Evolutionary conservation across 2,888 invertebrate species (phyloP), one percentile per base, ranked within the genome.

Genomic region (Eupithecia pulchellata): DNA sequence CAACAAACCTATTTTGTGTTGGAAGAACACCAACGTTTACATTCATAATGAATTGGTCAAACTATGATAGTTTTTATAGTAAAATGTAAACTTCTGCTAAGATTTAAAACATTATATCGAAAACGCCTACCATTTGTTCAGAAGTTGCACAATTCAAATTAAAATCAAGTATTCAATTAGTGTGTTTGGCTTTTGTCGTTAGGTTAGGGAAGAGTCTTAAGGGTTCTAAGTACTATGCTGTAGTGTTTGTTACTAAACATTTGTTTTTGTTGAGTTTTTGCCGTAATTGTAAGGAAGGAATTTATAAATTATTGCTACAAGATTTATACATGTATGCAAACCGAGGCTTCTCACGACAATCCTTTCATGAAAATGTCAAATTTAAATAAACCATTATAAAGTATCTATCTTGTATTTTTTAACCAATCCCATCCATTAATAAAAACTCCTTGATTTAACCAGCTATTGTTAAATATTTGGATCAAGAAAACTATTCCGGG

Each of bases 211-310:
- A 80, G 84, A 87, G 86, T 89, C 87, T 86, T 90, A 84, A 85
- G 83, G 83, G 87, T 84, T 87, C 81, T 83, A 86, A 86, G 84
- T 90, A 88, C 83, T 86, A 82, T 77, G 84, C 89, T 82, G 85
- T 89, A 90, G 89, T 87, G 88, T 89, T 89, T 90, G 89, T 91
- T 91, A 88, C 86, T 87, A 81, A 84, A 88, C 88, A 87, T 89
- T 91, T 91, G 90, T 92, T 92, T 93, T 91, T 93, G 93, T 93
- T 94, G 93, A 92, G 88, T 93, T 93, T 90, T 89, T 90, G 88
- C 89, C 89, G 85, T 92, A 89, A 90, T 90, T 91, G 86, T 91
- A 87, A 89, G 88, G 88, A 88, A 89, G 89, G 89, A 89, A 86
- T 92, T 91, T 92, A 92, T 89, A 81, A 83, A 89, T 88, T 89